Evolutionary conservation across 2,888 invertebrate genomes (phyloP), one percentile per base, ranked within the genome.

Genomic region (Ceramica pisi): DNA sequence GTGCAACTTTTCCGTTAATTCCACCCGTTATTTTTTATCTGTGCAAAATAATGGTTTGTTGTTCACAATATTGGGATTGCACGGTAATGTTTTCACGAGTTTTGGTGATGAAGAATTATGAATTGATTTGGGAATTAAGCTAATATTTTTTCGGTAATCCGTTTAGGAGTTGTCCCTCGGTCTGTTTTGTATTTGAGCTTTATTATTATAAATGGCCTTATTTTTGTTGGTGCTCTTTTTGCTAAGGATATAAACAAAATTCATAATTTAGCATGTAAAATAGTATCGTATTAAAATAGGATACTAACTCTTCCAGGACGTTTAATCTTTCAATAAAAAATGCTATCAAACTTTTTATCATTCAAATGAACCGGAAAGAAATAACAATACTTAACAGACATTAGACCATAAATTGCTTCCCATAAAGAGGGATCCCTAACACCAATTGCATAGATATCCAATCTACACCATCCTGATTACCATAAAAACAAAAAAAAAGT

Each of bases 41-140:
- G 67, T 66, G 66, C 2, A 66, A 76, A 75, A 74, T 83, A 84
- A 86, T 51, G 68, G 74, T 75, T 79, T 84, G 72, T 86, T 85
- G 51, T 55, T 55, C 57, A 59, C 51, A 53, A 64, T 48, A 71
- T 56, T 38, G 56, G 16, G 19, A 46, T 38, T 21, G 10, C 26
- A 31, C 10, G 41, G 62, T 56, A 26, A 71, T 70, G 56, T 67
- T 66, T 68, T 46, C 3, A 19, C 6, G 59, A 65, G 21, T 67
- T 82, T 71, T 44, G 21, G 0, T 67, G 79, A 72, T 71, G 51
- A 66, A 55, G 38, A 67, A 64, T 68, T 81, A 71, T 84, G 46
- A 70, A 70, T 68, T 72, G 41, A 84, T 67, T 66, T n/a, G 26
- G 9, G 48, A 46, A 51, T 51, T 64, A 55, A 46, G 21, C 16